These are phyloP conservation scores for Octomys mimax DNA, from an alignment of 2,797 vertebrate genomes.

Conservation along the genomic window DNA sequence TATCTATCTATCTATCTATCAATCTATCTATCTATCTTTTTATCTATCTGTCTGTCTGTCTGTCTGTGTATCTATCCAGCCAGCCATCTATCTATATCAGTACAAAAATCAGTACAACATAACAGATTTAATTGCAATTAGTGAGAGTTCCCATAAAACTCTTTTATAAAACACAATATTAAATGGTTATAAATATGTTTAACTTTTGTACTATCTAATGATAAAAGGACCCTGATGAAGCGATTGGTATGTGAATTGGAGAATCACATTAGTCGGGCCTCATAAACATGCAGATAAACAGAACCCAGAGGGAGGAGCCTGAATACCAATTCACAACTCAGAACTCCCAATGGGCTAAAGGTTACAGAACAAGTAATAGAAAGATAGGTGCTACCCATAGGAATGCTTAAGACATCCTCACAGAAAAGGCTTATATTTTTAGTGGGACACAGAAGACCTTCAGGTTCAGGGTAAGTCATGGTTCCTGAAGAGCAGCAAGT, in stretches of 20 bases:
- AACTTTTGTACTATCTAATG: not conserved
- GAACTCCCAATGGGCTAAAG: accelerated
- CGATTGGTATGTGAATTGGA: not conserved
- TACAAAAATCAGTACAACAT: not conserved
- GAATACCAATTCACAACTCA: not conserved
- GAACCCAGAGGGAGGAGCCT: not conserved
- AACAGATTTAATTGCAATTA: not conserved
- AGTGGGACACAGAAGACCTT: not conserved
- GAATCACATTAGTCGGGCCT: not conserved
- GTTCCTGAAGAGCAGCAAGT: not conserved
- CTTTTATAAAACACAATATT: not conserved
- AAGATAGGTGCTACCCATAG: not conserved
- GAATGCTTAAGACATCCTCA: not conserved
- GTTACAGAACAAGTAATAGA: not conserved
- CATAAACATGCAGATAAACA: not conserved
- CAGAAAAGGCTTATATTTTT: not conserved
- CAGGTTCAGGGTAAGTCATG: not conserved
- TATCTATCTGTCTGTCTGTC: too few relatives aligned
- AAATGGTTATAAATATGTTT: not conserved
- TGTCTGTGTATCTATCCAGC: too few relatives aligned
- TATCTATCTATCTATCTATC: not conserved
- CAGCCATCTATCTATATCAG: not conserved
- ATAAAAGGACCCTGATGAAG: not conserved
- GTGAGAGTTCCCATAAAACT: not conserved
- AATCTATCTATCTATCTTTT: not conserved